Evolutionary conservation across 1,140 invertebrate genomes (phyloP).

Genomic region (Holotrichia oblita): DNA sequence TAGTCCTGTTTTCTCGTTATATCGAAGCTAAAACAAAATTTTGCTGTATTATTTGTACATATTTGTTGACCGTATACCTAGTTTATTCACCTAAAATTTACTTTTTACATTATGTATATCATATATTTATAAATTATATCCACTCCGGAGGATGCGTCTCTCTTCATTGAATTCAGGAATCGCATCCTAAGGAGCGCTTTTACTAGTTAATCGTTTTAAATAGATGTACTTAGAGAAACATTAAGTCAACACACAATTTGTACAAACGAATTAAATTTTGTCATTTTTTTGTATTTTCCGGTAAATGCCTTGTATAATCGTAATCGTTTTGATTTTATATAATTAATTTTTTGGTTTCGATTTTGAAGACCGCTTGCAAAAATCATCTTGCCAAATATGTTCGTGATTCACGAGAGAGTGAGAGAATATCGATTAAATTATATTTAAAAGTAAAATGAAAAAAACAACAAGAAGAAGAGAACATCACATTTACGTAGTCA

Average conservation of each 20-base stretch:
- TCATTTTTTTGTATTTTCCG: slow-evolving; percentile 6
- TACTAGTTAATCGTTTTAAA: slow-evolving; percentile 43
- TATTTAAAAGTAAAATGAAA: no score
- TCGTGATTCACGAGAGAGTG: slow-evolving; percentile 35
- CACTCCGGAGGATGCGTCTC: not conserved
- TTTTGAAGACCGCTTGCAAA: slow-evolving; percentile 49
- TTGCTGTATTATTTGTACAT: slow-evolving; percentile 53
- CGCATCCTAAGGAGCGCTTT: slow-evolving; percentile 18
- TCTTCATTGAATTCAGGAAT: not conserved
- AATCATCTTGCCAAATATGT: slow-evolving; percentile 55
- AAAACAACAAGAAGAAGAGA: slow-evolving; percentile 6
- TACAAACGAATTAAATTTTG: slow-evolving; percentile 48
- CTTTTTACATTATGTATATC: slow-evolving; percentile 43
- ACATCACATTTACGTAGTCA: slow-evolving; percentile 34
- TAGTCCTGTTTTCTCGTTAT: slow-evolving; percentile 43
- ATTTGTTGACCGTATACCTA: slow-evolving; percentile 60
- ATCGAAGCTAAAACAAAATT: slow-evolving; percentile 46
- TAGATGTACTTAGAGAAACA: slow-evolving; percentile 50
- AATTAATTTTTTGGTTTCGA: no score
- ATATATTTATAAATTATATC: slow-evolving; percentile 42
- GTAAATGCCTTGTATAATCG: slow-evolving; percentile 41
- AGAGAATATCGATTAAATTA: not conserved
- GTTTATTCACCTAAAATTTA: slow-evolving; percentile 50
- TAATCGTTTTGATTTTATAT: slow-evolving; percentile 26
- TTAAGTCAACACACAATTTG: slow-evolving; percentile 57